A percentile compares a stretch with the other conserved stretches of the same genome.
Conservation (phyloP, 92 coral and sea anemone species). For the Anthopleura xanthogrammica region DNA sequence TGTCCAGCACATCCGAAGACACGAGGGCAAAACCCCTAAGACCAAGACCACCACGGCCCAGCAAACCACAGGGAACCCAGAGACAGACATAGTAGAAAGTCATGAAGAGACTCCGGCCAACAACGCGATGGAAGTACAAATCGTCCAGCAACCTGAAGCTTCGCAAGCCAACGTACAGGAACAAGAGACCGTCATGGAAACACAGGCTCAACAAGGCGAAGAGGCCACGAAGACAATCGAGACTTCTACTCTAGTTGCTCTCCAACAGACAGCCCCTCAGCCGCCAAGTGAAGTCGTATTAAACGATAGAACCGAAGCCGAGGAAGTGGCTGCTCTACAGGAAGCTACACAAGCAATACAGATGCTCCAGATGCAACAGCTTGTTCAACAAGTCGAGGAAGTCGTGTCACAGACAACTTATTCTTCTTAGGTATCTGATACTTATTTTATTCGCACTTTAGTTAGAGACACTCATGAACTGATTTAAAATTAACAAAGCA, state of each 20-base stretch:
- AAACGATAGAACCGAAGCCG: conserved; percentile 20
- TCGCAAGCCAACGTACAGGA: background rate
- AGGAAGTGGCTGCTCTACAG: conserved; percentile 24
- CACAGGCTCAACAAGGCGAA: background rate
- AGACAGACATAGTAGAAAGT: conserved; percentile 22
- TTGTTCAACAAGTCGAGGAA: conserved; percentile 34
- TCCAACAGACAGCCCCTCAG: conserved; percentile 1
- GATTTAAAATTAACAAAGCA: too few relatives aligned
- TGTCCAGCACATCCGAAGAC: conserved; percentile 32
- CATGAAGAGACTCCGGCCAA: background rate
- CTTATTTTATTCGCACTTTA: background rate
- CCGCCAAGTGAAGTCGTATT: conserved; percentile 5
- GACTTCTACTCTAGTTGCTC: background rate
- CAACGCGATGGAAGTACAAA: background rate
- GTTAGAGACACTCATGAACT: too few relatives aligned
- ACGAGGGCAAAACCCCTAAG: conserved; percentile 26
- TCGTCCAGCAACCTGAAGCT: background rate
- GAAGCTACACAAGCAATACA: conserved; percentile 36
- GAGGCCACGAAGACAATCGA: conserved; percentile 8
- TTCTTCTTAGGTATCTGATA: background rate
- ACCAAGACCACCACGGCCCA: conserved; percentile 17
- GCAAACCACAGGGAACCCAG: conserved; percentile 40
- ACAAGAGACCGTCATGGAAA: background rate
- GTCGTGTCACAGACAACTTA: conserved; percentile 20
- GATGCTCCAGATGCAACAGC: conserved; percentile 33